Percentiles rank a stretch among this genome's conserved stretches.
phyloP scores from a whole-genome alignment of 2,113 vertebrate species.

The Equus przewalskii region DNA sequence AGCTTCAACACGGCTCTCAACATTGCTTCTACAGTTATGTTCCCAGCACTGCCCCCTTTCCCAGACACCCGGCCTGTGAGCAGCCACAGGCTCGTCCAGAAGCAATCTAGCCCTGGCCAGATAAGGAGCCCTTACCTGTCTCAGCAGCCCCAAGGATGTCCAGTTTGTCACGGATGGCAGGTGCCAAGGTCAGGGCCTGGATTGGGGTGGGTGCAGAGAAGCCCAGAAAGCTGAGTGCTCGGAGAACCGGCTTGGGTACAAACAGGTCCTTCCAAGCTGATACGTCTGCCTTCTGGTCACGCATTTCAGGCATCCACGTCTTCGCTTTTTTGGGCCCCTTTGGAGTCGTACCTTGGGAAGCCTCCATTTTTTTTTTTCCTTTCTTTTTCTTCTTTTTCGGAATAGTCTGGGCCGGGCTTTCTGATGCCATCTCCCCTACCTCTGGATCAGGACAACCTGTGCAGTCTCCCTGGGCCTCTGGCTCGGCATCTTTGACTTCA shows the following conservation, averaged over 20 bases:
- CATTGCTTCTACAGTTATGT: neutral
- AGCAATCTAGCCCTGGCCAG: neutral
- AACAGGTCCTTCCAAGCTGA: constrained; percentile 96
- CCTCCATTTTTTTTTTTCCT: constrained; percentile 69
- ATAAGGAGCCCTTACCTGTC: constrained; percentile 90
- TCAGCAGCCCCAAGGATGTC: constrained; percentile 98
- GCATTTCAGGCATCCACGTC: constrained; percentile 91
- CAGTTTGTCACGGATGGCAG: constrained; percentile 96
- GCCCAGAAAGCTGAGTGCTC: constrained; percentile 93
- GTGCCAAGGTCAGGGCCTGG: constrained; percentile 94
- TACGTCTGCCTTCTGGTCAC: constrained; percentile 89
- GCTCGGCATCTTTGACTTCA: neutral
- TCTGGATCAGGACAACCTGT: neutral
- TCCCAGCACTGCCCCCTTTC: neutral
- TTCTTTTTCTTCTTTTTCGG: constrained; percentile 87
- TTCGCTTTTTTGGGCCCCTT: constrained; percentile 88
- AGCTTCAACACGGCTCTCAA: neutral
- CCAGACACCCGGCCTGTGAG: neutral
- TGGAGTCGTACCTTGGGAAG: constrained; percentile 66
- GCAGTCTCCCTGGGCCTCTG: neutral
- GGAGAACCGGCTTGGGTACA: constrained; percentile 93
- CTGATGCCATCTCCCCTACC: neutral
- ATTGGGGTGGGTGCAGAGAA: constrained; percentile 96
- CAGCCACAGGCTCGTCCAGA: neutral
- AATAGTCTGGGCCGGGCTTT: neutral